Evolutionary conservation across 1,140 invertebrate genomes (phyloP).

Genomic region (Paracyclopina nana): DNA sequence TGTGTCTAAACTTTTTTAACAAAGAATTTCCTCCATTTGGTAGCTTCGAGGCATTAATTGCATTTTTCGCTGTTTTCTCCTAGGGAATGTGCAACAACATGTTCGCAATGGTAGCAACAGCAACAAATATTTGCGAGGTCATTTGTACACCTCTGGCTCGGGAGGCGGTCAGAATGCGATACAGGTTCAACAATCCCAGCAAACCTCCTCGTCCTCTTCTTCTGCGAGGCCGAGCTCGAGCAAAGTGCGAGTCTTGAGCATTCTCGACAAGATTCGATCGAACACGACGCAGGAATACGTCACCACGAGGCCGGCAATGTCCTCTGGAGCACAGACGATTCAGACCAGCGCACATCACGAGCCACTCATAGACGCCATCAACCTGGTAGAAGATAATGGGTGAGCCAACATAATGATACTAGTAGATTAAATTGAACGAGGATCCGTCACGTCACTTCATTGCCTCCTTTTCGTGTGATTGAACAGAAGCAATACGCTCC

Average conservation of each 20-base stretch:
- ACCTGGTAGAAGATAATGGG: slow-evolving; percentile 12
- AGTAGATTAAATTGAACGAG: neutral
- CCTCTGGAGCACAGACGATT: neutral
- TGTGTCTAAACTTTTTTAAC: too few relatives aligned
- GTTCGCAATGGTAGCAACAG: neutral
- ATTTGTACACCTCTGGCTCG: neutral
- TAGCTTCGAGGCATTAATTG: neutral
- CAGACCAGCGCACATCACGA: neutral
- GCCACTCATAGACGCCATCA: slow-evolving; percentile 7
- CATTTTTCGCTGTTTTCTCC: neutral
- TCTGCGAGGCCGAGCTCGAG: neutral
- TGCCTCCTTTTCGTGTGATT: neutral
- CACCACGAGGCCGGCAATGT: neutral
- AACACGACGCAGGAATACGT: neutral
- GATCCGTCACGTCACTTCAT: neutral
- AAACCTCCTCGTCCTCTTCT: neutral
- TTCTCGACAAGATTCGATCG: slow-evolving; percentile 4
- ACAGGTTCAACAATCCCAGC: neutral
- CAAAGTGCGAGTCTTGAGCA: slow-evolving; percentile 6
- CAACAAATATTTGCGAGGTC: neutral
- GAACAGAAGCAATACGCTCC: neutral
- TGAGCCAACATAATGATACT: neutral
- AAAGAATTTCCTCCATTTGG: too few relatives aligned
- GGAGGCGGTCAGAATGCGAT: neutral
- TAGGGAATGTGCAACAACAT: neutral